These are phyloP conservation scores for Nymphalis c-album DNA, from an alignment of 2,888 invertebrate genomes.

Conservation along the genomic window DNA sequence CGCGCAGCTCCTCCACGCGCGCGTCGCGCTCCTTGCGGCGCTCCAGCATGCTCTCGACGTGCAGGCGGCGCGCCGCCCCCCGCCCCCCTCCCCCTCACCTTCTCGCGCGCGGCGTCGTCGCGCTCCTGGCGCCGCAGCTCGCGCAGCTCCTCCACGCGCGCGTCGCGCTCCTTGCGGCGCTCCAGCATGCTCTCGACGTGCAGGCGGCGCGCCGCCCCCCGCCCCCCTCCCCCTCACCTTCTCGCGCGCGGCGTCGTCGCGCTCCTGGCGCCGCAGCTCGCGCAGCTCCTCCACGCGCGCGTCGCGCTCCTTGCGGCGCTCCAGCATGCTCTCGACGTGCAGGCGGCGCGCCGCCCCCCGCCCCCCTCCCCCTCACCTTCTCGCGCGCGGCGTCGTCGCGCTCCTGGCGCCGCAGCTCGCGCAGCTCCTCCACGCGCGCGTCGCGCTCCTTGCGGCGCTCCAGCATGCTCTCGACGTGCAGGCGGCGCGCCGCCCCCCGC, in stretches of 20 bases:
- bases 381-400: background rate
- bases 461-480: conserved; percentile 14
- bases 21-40: conserved; percentile 90
- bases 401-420: background rate
- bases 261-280: conserved; percentile 88
- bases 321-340: conserved; percentile 88
- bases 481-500: background rate
- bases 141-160: conserved; percentile 83
- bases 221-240: conserved; percentile 78
- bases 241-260: conserved; percentile 88
- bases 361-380: conserved; percentile 93
- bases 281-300: conserved; percentile 87
- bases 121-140: conserved; percentile 92
- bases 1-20: conserved; percentile 85
- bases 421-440: background rate
- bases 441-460: background rate
- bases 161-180: background rate
- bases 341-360: conserved; percentile 90
- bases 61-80: conserved; percentile 83
- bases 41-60: conserved; percentile 64
- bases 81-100: conserved; percentile 78
- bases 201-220: background rate
- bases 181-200: conserved; percentile 18
- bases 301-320: conserved; percentile 88
- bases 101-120: conserved; percentile 90